Base-by-base conservation (phyloP, 2,113 vertebrate species). In the Campylorhamphus procurvoides region DNA sequence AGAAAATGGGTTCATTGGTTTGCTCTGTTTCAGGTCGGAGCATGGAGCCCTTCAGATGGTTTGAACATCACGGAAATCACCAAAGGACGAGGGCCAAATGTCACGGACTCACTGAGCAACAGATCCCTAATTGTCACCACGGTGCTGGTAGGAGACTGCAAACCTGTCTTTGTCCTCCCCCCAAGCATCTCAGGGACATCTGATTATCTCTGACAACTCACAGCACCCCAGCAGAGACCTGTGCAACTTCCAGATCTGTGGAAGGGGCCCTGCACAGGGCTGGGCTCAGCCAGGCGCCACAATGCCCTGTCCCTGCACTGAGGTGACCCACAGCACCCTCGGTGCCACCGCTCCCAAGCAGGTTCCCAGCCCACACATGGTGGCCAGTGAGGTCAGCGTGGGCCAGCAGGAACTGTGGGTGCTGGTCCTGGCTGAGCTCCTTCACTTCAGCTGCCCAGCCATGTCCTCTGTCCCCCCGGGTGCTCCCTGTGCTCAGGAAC, bases 31-130 rank as follows among this genome's bases (percentile, higher is more conserved):
- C 98, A 99, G 99, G 99, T 99, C 62, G 99, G 99, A 84, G 99
- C 99, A n/a, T 99, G 99, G 99, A 99, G 98, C 97, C 98, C 97
- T 33, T 98, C 98, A 0, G 99, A 99, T 6, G 99, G 99, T 28
- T 98, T 99, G 90, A 99, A 99, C 97, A 99, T 99, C 98, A 99
- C 99, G 0, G 99, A 99, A 72, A 97, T 98, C 40, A 96, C 99
- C 88, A 99, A 98, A 97, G 98, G 99, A 88, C 98, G 99, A 94
- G 99, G 99, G 55, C 98, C 99, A 58, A 99, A 99, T 15, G 98
- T 99, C 98, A 99, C 99, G 0, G 99, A 99, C 94, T 99, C 99
- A 1, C 97, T 99, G 97, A 99, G 99, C 73, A 99, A 99, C 97
- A 98, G 99, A 84, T 99, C 99, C 1, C 98, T 99, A 6, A 97